Conservation (phyloP, 2,888 invertebrate species). For the Abrostola triplasia region DNA sequence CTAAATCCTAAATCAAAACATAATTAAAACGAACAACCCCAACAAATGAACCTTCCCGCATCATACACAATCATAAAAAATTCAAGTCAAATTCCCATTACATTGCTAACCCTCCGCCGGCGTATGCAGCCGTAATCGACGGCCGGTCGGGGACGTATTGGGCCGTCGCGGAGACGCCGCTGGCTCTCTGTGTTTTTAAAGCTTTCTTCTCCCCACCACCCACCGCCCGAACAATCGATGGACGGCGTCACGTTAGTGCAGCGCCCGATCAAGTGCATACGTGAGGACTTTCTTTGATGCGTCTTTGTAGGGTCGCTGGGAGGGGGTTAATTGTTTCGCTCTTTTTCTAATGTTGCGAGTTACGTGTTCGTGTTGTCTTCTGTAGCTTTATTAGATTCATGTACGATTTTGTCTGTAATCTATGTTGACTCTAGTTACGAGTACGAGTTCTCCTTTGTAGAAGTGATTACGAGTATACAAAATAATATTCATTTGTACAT, state of each 20-base stretch:
- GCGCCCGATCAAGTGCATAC: constrained; percentile 85
- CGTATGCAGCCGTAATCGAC: constrained; percentile 85
- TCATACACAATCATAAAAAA: constrained; percentile 27
- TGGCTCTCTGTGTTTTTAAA: constrained; percentile 79
- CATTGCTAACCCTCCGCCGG: constrained; percentile 66
- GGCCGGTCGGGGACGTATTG: constrained; percentile 86
- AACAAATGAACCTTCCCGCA: background rate
- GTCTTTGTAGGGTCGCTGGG: constrained; percentile 69
- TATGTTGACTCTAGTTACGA: too few relatives aligned
- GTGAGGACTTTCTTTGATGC: constrained; percentile 84
- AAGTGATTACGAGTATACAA: too few relatives aligned
- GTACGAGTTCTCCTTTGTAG: too few relatives aligned
- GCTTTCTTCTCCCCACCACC: constrained; percentile 66
- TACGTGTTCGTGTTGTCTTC: constrained; percentile 19
- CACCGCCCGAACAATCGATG: constrained; percentile 80
- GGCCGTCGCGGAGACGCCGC: constrained; percentile 85
- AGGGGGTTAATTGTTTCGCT: constrained; percentile 60
- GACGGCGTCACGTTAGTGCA: constrained; percentile 83
- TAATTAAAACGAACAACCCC: background rate
- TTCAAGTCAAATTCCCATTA: constrained; percentile 39
- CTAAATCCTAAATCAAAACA: background rate
- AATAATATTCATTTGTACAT: too few relatives aligned
- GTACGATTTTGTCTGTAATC: background rate
- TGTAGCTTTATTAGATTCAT: constrained; percentile 6
- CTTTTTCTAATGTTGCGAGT: constrained; percentile 49